Base-by-base conservation (phyloP, 2,797 vertebrate genomes). In the Myoxocephalus aenaeus region DNA sequence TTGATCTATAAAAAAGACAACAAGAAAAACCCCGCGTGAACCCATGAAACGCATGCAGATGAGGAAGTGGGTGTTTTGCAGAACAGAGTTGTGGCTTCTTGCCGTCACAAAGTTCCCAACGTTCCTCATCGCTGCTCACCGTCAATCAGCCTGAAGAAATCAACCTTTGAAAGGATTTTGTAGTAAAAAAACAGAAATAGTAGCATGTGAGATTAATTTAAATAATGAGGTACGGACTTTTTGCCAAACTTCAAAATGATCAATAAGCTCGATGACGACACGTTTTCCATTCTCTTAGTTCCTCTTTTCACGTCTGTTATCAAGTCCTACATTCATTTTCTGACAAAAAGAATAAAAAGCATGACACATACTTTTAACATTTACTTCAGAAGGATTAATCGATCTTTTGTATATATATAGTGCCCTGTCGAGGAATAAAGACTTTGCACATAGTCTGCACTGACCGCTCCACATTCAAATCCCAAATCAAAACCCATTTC, bases 41-140 rank as follows among this genome's bases (percentile, higher is more conserved):
- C 17, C 27, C 66, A 57, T 73, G 46, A 79, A 50, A 25, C 2
- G 25, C 48, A 85, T 84, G 87, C 73, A 86, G 73, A 89, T 81
- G 79, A 91, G 69, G 79, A 75, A 59, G 83, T 88, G 84, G 87
- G 89, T 61, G 89, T 87, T 90, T 89, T 68, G 76, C 73, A 86
- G 87, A 87, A 86, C 11, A 46, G 53, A 63, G 53, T 54, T 40
- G 13, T 40, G 75, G 84, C 70, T 63, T 5, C 51, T 62, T 42
- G 68, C 15, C 6, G 51, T 77, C 74, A 68, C 40, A 67, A 73
- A 84, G 42, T 80, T 80, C 73, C 73, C 65, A 58, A 32, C 27
- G 3, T 54, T n/a, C n/a, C n/a, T 32, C 44, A 25, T 3, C 29
- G 9, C 50, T 77, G 62, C 63, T 82, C 79, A 77, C 65, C 56